These are phyloP conservation scores for Morpho helenor DNA, from an alignment of 2,888 invertebrate genomes.

Conservation along the genomic window DNA sequence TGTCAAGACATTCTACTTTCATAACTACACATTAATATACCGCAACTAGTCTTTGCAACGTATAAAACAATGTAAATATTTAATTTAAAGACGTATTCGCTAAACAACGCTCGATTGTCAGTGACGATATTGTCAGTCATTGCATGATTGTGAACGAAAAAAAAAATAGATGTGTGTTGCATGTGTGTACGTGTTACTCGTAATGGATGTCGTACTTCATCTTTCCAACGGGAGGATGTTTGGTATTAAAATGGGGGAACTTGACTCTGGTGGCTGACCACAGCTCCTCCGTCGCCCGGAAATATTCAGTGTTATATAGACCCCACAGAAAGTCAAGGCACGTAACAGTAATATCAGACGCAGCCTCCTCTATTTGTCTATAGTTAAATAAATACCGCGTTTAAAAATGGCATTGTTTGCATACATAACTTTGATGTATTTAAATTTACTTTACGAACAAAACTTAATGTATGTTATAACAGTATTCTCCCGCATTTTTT, in stretches of 20 bases:
- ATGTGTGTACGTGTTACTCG: slow-evolving; percentile 70
- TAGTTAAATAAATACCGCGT: slow-evolving; percentile 10
- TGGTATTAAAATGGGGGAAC: slow-evolving; percentile 72
- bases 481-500: no score
- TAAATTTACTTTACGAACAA: no score
- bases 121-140: slow-evolving; percentile 44
- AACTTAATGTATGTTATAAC: no score
- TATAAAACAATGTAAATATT: slow-evolving; percentile 51
- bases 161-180: slow-evolving; percentile 73
- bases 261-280: slow-evolving; percentile 72
- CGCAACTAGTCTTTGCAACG: slow-evolving; percentile 52
- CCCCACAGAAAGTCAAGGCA: slow-evolving; percentile 30
- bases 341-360: slow-evolving; percentile 15
- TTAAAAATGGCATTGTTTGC: neutral
- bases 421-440: no score
- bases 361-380: slow-evolving; percentile 3
- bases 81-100: slow-evolving; percentile 43
- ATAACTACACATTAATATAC: slow-evolving; percentile 55
- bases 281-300: slow-evolving; percentile 64
- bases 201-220: slow-evolving; percentile 75
- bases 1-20: slow-evolving; percentile 54
- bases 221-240: slow-evolving; percentile 68
- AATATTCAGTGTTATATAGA: slow-evolving; percentile 67
- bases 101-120: slow-evolving; percentile 36
- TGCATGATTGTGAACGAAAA: slow-evolving; percentile 70